These are phyloP conservation scores for Neomorphus geoffroyi DNA, from an alignment of 2,797 vertebrate genomes.

Conservation along the genomic window DNA sequence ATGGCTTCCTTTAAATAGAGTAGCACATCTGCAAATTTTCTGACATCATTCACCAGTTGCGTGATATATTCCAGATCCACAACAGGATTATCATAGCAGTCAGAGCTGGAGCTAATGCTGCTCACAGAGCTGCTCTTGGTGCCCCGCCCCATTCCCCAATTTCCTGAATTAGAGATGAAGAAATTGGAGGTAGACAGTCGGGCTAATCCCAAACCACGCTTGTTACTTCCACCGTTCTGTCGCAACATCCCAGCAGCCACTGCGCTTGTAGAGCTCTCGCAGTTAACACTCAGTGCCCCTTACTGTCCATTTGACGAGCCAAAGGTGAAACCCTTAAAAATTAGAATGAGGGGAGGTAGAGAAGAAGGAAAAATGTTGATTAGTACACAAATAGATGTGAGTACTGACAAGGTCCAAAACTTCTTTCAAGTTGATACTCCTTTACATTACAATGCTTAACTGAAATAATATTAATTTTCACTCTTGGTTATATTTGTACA, in stretches of 20 bases:
- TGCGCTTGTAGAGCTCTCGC: constrained; percentile 62
- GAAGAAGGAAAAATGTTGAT: background rate
- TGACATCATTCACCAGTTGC: constrained; percentile 93
- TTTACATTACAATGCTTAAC: background rate
- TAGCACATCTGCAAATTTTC: constrained; percentile 90
- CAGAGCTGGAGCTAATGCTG: constrained; percentile 82
- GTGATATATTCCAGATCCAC: constrained; percentile 93
- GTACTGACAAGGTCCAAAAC: background rate
- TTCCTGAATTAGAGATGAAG: constrained; percentile 78
- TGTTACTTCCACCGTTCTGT: constrained; percentile 80
- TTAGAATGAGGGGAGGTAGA: background rate
- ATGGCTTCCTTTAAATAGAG: constrained; percentile 93
- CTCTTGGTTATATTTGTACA: background rate
- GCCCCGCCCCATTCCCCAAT: constrained; percentile 84
- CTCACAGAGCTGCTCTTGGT: constrained; percentile 80
- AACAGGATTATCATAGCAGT: constrained; percentile 77
- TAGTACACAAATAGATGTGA: background rate
- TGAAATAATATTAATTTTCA: background rate
- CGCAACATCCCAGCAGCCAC: constrained; percentile 86
- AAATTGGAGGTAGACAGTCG: constrained; percentile 84
- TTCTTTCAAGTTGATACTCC: background rate
- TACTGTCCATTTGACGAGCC: constrained; percentile 42
- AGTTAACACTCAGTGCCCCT: constrained; percentile 57
- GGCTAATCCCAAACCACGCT: constrained; percentile 82
- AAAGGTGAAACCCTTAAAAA: constrained; percentile 20